Conservation (phyloP, 2,113 vertebrate species). For the Neodontobutis hainanensis region DNA sequence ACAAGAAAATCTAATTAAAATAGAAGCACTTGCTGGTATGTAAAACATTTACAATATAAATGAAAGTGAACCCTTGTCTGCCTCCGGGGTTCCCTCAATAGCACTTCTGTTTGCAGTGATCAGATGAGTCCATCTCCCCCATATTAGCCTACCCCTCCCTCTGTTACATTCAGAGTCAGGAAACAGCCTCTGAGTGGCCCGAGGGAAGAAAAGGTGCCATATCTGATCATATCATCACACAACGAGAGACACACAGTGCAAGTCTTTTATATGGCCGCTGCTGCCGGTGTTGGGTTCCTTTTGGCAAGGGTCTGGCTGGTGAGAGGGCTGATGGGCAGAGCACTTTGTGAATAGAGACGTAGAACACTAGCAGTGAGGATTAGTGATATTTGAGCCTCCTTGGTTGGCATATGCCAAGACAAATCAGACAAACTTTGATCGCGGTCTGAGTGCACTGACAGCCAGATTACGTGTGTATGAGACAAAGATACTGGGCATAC, state of each 20-base stretch:
- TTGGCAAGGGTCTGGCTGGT: slow-evolving; percentile 40
- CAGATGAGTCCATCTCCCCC: slow-evolving; percentile 71
- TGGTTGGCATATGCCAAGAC: slow-evolving; percentile 54
- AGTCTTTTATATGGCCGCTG: slow-evolving; percentile 52
- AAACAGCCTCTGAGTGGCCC: slow-evolving; percentile 61
- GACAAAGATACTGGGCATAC: slow-evolving; percentile 46
- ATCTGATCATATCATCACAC: slow-evolving; percentile 74
- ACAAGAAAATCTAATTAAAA: not conserved
- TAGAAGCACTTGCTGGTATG: slow-evolving; percentile 44
- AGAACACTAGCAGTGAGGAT: slow-evolving; percentile 39
- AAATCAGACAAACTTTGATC: slow-evolving; percentile 65
- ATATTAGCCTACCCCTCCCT: slow-evolving; percentile 7
- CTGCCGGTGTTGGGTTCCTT: slow-evolving; percentile 57
- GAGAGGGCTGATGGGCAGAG: slow-evolving; percentile 43
- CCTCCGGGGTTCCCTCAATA: slow-evolving; percentile 69
- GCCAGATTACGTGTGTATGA: slow-evolving; percentile 21
- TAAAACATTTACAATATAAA: slow-evolving; percentile 52
- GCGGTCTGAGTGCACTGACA: slow-evolving; percentile 22
- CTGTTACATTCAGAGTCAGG: slow-evolving; percentile 75
- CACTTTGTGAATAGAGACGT: slow-evolving; percentile 44
- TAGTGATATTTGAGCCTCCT: slow-evolving; percentile 53
- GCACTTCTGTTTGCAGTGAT: slow-evolving; percentile 74
- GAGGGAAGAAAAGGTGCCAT: slow-evolving; percentile 72
- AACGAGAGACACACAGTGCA: slow-evolving; percentile 49
- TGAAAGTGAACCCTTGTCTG: slow-evolving; percentile 71